phyloP scores from a whole-genome alignment of 2,888 invertebrate genomes.

The Pocota personata region DNA sequence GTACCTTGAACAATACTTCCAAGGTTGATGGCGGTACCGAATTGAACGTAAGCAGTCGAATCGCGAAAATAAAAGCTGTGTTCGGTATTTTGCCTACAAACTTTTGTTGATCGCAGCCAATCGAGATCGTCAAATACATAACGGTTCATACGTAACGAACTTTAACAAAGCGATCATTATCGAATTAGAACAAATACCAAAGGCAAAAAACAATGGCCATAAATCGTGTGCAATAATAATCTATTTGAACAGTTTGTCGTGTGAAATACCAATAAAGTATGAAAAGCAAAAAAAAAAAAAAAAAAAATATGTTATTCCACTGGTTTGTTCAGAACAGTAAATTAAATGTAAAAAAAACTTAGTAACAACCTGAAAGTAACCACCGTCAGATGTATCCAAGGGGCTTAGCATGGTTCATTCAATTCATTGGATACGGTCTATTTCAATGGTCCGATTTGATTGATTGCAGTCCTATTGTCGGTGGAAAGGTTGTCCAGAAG shows the following conservation, averaged over 20 bases:
- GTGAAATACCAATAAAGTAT: slow-evolving; percentile 53
- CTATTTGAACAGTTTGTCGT: slow-evolving; percentile 79
- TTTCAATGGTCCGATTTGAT: slow-evolving; percentile 73
- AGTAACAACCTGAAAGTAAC: slow-evolving; percentile 32
- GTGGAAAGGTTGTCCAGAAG: slow-evolving; percentile 76
- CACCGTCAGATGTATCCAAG: slow-evolving; percentile 55
- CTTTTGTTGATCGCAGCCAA: too few species aligned
- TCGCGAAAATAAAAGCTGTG: too few species aligned
- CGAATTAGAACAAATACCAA: slow-evolving; percentile 15
- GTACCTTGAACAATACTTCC: too few species aligned
- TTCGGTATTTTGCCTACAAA: too few species aligned
- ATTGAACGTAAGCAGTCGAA: too few species aligned
- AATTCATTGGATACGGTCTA: slow-evolving; percentile 12
- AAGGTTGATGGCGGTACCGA: too few species aligned
- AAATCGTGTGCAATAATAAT: slow-evolving; percentile 66
- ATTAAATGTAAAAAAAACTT: slow-evolving; percentile 3
- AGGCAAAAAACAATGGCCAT: not conserved
- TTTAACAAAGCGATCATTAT: slow-evolving; percentile 22
- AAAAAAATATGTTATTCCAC: slow-evolving; percentile 6
- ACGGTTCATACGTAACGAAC: not conserved
- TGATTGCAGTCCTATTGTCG: slow-evolving; percentile 78
- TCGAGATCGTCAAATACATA: too few species aligned
- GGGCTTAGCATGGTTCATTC: slow-evolving; percentile 34
- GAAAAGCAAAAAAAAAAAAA: slow-evolving; percentile 2
- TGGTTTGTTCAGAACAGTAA: slow-evolving; percentile 6